These are phyloP conservation scores for Calameuta filiformis DNA, from an alignment of 2,888 invertebrate species.

Conservation along the genomic window DNA sequence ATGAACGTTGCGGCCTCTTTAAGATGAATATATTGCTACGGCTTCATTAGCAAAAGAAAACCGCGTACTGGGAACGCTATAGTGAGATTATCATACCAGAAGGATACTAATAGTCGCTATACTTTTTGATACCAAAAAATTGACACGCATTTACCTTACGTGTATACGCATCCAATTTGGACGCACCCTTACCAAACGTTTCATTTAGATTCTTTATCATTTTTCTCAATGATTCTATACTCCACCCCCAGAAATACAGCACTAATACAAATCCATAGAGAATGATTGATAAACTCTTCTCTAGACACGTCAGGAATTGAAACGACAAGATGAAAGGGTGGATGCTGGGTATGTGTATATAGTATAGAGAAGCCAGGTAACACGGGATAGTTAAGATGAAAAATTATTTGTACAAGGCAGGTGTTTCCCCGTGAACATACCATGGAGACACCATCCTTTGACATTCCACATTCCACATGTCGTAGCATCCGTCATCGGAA, in stretches of 20 bases:
- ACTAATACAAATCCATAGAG: not conserved
- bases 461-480: conserved; percentile 28
- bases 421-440: conserved; percentile 41
- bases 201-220: not conserved
- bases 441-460: conserved; percentile 31
- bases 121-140: not conserved
- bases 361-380: not conserved
- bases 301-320: not conserved
- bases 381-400: conserved; percentile 40
- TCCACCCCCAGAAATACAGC: not conserved
- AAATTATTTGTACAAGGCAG: conserved; percentile 50
- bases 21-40: conserved; percentile 25
- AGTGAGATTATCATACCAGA: not conserved
- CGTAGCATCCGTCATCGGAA: conserved; percentile 41
- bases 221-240: not conserved
- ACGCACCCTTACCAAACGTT: not conserved
- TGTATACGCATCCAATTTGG: not conserved
- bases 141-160: not conserved
- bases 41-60: conserved; percentile 25
- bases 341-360: not conserved
- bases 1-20: conserved; percentile 16
- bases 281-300: not conserved
- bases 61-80: conserved; percentile 8
- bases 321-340: not conserved
- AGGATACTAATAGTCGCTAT: not conserved